These are phyloP conservation scores for Acyrthosiphon pisum DNA, from an alignment of 1,140 invertebrate genomes.

Conservation along the genomic window DNA sequence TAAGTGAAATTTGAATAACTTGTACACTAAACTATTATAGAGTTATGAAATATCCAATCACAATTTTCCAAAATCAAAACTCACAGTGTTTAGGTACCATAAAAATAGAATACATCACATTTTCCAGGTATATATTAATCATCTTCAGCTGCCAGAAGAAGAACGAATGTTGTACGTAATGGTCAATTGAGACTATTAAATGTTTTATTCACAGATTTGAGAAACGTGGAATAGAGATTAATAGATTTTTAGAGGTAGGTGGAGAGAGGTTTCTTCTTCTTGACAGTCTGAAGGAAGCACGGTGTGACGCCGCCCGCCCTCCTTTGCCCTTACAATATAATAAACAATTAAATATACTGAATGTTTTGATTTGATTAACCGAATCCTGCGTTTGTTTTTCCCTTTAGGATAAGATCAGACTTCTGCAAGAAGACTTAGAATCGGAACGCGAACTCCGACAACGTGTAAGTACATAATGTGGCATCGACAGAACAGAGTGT, in stretches of 20 bases:
- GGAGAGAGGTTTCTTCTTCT: slow-evolving; percentile 47
- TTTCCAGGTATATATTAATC: slow-evolving; percentile 36
- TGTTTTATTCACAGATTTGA: slow-evolving; percentile 23
- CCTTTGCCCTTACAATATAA: slow-evolving; percentile 22
- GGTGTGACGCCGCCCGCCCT: slow-evolving; percentile 45
- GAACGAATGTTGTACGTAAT: neutral
- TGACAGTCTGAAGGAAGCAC: slow-evolving; percentile 45
- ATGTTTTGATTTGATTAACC: slow-evolving; percentile 56
- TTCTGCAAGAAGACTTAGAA: slow-evolving; percentile 96
- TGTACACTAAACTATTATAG: neutral
- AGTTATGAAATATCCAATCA: neutral
- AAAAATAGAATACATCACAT: slow-evolving; percentile 49
- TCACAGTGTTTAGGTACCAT: neutral
- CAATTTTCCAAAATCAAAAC: neutral
- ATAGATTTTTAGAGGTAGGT: slow-evolving; percentile 26
- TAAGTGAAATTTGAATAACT: slow-evolving; percentile 66
- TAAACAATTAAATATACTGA: slow-evolving; percentile 46
- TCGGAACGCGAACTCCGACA: slow-evolving; percentile 94
- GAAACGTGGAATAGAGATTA: neutral
- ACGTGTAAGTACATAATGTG: slow-evolving; percentile 77
- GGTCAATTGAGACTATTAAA: neutral
- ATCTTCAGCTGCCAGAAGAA: slow-evolving; percentile 49
- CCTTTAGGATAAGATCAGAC: slow-evolving; percentile 96
- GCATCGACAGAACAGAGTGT: neutral
- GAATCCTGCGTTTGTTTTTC: slow-evolving; percentile 59